phyloP scores from a whole-genome alignment of 2,888 invertebrate genomes.

The Polylopha cassiicola region DNA sequence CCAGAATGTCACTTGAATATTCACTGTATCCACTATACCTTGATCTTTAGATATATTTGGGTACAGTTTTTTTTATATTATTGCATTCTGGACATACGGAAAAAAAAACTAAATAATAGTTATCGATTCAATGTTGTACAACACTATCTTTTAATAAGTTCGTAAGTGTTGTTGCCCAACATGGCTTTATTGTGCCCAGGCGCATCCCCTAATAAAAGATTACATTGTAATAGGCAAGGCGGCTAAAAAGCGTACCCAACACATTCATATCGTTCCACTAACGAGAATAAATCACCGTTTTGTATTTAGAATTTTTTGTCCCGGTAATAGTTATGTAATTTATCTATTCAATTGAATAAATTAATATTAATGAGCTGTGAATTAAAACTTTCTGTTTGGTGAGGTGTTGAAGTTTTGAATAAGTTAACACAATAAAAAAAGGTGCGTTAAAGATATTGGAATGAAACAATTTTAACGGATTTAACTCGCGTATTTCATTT shows the following conservation, averaged over 20 bases:
- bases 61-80: too few species aligned
- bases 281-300: conserved; percentile 52
- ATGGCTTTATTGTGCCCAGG: conserved; percentile 54
- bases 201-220: conserved; percentile 54
- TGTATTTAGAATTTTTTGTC: conserved; percentile 43
- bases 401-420: too few species aligned
- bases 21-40: too few species aligned
- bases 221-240: conserved; percentile 57
- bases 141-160: conserved; percentile 46
- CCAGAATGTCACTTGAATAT: too few species aligned
- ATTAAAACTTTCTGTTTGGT: too few species aligned
- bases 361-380: conserved; percentile 40
- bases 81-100: too few species aligned
- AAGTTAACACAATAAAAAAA: too few species aligned
- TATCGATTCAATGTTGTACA: conserved; percentile 31
- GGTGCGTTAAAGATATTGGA: too few species aligned
- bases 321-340: conserved; percentile 13
- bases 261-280: conserved; percentile 30
- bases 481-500: too few species aligned
- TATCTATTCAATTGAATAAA: conserved; percentile 29
- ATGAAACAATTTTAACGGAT: too few species aligned
- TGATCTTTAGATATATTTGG: too few species aligned
- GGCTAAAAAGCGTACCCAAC: conserved; percentile 56
- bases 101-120: too few species aligned
- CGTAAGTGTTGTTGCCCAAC: conserved; percentile 64